These are phyloP conservation scores for Nibea coibor DNA, from an alignment of 2,113 vertebrate genomes.

Conservation along the genomic window DNA sequence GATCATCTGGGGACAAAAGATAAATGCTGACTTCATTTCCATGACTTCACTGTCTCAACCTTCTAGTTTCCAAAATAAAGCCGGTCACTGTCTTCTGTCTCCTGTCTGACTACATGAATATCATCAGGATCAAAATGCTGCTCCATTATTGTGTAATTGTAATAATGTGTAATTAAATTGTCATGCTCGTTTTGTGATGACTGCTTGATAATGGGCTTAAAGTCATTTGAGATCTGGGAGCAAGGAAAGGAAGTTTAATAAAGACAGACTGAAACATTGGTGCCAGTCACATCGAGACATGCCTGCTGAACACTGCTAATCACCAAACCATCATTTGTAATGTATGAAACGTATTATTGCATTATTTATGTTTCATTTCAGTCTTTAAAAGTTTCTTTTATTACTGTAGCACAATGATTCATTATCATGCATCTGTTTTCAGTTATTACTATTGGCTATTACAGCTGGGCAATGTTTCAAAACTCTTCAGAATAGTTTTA, in stretches of 20 bases:
- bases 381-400: not conserved
- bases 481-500: not conserved
- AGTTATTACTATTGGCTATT: not conserved
- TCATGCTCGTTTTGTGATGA: not conserved
- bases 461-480: not conserved
- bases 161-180: slow-evolving; percentile 3
- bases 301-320: not conserved
- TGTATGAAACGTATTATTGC: not conserved
- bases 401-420: not conserved
- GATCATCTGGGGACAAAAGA: slow-evolving; percentile 22
- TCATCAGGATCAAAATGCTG: not conserved
- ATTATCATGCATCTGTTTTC: not conserved
- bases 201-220: not conserved
- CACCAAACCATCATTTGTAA: not conserved
- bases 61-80: slow-evolving; percentile 40
- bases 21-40: slow-evolving; percentile 23
- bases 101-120: not conserved
- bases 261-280: not conserved
- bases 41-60: slow-evolving; percentile 45
- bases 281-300: not conserved
- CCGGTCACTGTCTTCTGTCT: not conserved
- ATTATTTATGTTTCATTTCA: not conserved
- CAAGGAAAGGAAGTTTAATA: no score
- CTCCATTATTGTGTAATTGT: slow-evolving; percentile 2
- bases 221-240: not conserved